Percentiles rank a stretch among this genome's conserved stretches.
Conservation (phyloP, 2,113 vertebrate genomes). For the Toxostoma redivivum region DNA sequence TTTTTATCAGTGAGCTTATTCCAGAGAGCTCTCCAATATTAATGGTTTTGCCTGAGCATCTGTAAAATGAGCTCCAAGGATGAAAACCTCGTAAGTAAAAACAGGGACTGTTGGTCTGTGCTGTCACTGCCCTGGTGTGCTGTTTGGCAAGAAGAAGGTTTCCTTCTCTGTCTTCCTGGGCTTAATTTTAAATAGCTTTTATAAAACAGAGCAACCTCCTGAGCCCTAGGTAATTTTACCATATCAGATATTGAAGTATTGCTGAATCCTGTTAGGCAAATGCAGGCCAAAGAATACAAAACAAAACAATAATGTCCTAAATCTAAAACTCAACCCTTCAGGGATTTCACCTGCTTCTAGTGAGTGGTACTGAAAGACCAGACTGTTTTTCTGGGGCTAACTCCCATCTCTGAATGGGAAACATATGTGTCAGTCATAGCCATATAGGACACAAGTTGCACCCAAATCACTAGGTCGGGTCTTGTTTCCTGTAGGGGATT, state of each 20-base stretch:
- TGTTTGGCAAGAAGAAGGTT: not conserved
- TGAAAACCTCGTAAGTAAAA: not conserved
- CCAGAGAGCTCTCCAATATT: not conserved
- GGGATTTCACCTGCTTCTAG: not conserved
- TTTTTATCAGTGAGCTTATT: not conserved
- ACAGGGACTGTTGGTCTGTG: not conserved
- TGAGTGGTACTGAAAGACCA: not conserved
- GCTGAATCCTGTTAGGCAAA: not conserved
- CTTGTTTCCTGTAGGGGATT: not conserved
- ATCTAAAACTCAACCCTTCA: not conserved
- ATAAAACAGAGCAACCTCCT: not conserved
- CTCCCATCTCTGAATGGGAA: not conserved
- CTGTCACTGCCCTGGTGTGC: not conserved
- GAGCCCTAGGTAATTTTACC: not conserved
- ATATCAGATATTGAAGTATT: not conserved
- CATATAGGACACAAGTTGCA: accelerated
- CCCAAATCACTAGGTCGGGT: not conserved
- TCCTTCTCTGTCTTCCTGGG: not conserved
- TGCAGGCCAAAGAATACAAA: not conserved
- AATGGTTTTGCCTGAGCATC: not conserved
- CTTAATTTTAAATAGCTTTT: not conserved
- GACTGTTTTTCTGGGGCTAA: not conserved
- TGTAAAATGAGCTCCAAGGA: not conserved
- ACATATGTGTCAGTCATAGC: not conserved
- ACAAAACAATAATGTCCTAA: not conserved